Evolutionary conservation across 2,888 invertebrate species (phyloP), one percentile per base, ranked within the genome.

Genomic region (Meandrusa payeni): DNA sequence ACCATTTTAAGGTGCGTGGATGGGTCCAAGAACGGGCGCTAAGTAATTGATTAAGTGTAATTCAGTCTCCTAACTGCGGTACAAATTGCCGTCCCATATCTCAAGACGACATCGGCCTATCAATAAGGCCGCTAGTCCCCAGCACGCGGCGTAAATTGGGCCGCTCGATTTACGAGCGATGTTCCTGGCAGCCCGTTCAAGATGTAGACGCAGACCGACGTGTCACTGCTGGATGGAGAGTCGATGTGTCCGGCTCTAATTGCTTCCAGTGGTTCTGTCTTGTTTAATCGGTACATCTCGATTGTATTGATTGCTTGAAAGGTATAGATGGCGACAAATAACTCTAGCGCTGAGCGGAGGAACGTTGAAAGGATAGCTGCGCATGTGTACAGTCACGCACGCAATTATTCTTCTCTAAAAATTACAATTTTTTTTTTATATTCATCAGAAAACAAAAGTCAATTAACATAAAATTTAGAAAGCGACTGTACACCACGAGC

Each of bases 91-190:
- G 37, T 48, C 64, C 76, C 47, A 72, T 82, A 77, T 73, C 76
- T 82, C 81, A 76, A 59, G 68, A 64, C 72, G 79, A 80, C 79
- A 78, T 74, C 69, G 61, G 72, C 76, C 83, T 76, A 83, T 83
- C 81, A 82, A 83, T 83, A 80, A 76, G 61, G 65, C 50, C 52
- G 47, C 43, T 41, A 47, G 38, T 40, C 38, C 41, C 37, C 43
- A 51, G 55, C 53, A 45, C 45, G 44, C 49, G 49, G 54, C 50
- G 54, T 51, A 57, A 58, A 61, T 61, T 60, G 57, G 53, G 58
- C 50, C 53, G 51, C 47, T 37, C 59, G 51, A 59, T 61, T 58
- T 59, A 58, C 61, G 55, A 52, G 50, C 53, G 40, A 12, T 49
- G 51, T 49, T 46, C 19, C 36, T 17, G 32, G 38, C 33, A 37